Evolutionary conservation across 2,888 invertebrate species (phyloP).

Genomic region (Noctua fimbriata): DNA sequence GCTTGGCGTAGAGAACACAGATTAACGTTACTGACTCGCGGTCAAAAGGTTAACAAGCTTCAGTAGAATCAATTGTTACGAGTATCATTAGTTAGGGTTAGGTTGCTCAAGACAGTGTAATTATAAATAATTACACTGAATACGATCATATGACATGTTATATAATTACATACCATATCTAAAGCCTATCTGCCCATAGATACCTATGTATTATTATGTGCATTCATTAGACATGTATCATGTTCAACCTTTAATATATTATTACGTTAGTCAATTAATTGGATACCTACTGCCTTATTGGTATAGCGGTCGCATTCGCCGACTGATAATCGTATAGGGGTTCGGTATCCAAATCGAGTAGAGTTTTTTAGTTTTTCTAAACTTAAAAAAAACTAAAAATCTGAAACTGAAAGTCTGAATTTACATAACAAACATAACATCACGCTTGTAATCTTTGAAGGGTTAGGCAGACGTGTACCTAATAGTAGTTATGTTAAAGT

Average conservation of each 20-base stretch:
- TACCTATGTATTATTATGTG: slow-evolving; percentile 1
- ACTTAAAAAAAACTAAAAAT: no score
- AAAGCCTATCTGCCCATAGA: not conserved
- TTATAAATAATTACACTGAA: not conserved
- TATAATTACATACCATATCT: not conserved
- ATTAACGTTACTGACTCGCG: no score
- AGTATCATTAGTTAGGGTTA: not conserved
- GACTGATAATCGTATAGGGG: not conserved
- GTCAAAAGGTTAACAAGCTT: no score
- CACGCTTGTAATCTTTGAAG: not conserved
- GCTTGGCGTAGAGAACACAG: no score
- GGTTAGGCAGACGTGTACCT: not conserved
- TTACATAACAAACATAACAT: not conserved
- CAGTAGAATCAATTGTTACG: not conserved
- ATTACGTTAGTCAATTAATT: not conserved
- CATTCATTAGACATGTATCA: slow-evolving; percentile 12
- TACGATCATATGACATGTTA: no score
- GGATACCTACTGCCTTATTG: no score
- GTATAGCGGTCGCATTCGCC: not conserved
- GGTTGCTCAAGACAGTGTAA: not conserved
- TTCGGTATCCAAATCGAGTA: not conserved
- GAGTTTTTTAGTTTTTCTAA: no score
- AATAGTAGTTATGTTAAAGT: not conserved
- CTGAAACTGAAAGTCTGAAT: not conserved
- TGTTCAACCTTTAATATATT: not conserved